Conservation (phyloP, 2,113 vertebrate species). For the Tringa solitaria region DNA sequence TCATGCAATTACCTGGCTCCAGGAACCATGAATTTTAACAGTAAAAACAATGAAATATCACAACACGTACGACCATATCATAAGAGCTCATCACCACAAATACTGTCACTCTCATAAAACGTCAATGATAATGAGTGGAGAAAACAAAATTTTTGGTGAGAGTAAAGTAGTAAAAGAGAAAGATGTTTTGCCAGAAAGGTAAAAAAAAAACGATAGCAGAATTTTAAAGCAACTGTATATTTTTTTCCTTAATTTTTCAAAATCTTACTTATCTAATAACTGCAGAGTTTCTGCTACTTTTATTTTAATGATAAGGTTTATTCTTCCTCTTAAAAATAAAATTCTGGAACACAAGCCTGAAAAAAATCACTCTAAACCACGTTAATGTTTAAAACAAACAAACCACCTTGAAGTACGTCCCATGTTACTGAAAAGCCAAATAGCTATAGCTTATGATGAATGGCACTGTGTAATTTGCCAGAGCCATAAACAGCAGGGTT, state of each 20-base stretch:
- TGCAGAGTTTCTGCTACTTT: not conserved
- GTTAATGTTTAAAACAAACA: not conserved
- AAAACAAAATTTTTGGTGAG: not conserved
- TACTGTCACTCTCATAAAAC: not conserved
- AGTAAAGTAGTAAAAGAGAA: not conserved
- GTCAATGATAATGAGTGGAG: not conserved
- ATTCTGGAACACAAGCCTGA: not conserved
- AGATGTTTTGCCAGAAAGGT: not conserved
- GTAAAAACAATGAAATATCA: not conserved
- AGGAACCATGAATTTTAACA: not conserved
- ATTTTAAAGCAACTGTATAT: not conserved
- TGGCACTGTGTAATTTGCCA: not conserved
- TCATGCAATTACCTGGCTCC: not conserved
- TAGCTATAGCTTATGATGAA: not conserved
- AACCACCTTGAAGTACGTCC: not conserved
- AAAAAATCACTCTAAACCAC: not conserved
- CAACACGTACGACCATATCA: not conserved
- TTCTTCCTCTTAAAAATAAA: constrained; percentile 59
- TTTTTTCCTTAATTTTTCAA: not conserved
- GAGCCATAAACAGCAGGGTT: not conserved
- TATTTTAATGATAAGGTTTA: constrained; percentile 38
- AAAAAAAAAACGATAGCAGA: not conserved
- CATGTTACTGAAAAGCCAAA: not conserved
- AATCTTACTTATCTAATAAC: not conserved
- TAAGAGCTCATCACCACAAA: not conserved